Evolutionary conservation across 92 coral and sea anemone genomes (phyloP).

Genomic region (Ricordea florida): DNA sequence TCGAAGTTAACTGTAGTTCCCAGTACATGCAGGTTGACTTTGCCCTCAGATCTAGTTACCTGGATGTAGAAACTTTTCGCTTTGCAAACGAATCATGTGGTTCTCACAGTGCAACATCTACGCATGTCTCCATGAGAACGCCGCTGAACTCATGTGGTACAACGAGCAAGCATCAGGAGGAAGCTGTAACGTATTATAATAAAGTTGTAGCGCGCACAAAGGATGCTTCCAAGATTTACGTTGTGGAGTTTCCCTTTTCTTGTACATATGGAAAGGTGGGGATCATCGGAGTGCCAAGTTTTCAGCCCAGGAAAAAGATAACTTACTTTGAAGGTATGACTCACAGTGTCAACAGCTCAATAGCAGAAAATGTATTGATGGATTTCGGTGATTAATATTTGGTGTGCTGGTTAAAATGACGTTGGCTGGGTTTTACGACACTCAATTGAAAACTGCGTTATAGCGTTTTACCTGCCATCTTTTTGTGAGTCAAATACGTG

Average conservation of each 20-base stretch:
- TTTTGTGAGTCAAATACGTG: too few relatives aligned
- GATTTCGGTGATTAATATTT: too few relatives aligned
- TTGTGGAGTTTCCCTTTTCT: slow-evolving; percentile 83
- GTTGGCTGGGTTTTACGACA: too few relatives aligned
- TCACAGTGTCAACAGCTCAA: neutral
- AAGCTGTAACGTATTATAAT: slow-evolving; percentile 67
- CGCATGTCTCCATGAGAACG: slow-evolving; percentile 63
- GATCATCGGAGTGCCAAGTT: slow-evolving; percentile 79
- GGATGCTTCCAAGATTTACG: slow-evolving; percentile 26
- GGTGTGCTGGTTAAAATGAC: too few relatives aligned
- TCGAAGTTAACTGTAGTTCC: slow-evolving; percentile 78
- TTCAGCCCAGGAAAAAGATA: slow-evolving; percentile 74
- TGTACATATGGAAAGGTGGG: slow-evolving; percentile 65
- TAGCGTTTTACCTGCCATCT: too few relatives aligned
- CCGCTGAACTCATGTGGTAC: slow-evolving; percentile 80
- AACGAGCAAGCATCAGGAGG: slow-evolving; percentile 33
- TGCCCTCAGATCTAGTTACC: slow-evolving; percentile 48
- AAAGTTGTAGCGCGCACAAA: slow-evolving; percentile 58
- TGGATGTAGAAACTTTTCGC: slow-evolving; percentile 62
- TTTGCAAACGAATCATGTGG: slow-evolving; percentile 57
- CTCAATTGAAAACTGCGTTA: too few relatives aligned
- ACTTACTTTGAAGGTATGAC: slow-evolving; percentile 72
- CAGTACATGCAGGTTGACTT: slow-evolving; percentile 68
- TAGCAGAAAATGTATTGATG: too few relatives aligned
- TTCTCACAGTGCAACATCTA: slow-evolving; percentile 22